Base-by-base conservation (phyloP, 2,797 vertebrate genomes). In the Microtus californicus region DNA sequence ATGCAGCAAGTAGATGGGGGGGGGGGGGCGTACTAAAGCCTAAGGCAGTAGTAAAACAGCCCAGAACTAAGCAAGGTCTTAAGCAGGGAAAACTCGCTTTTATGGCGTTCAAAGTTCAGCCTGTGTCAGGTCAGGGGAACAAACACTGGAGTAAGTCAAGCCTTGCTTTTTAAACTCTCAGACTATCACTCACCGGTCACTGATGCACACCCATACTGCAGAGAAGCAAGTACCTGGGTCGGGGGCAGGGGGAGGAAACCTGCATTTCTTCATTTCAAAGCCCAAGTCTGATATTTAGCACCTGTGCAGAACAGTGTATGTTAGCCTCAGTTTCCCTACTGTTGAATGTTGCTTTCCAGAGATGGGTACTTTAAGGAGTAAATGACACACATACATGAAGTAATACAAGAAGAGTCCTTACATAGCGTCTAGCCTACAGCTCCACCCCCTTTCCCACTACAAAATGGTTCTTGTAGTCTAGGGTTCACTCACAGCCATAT, bases 271-370 rank as follows among this genome's bases (percentile, higher is more conserved):
- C 25, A 81, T 54, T 94, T 96, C 76, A 81, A 91, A 92, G 81
- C 27, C 71, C 43, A 78, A 91, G 71, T 40, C 76, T 93, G 51
- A n/a, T 19, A 82, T 8, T 77, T 89, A 65, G 19, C 25, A 85
- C 45, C 29, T 87, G 12, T 69, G 7, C 73, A 34, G 43, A 63
- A 48, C 1, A 51, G 15, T 27, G 17, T 37, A 65, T 34, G 21
- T 61, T 48, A 61, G 56, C 34, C 71, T 93, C 1, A 1, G 27
- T 85, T 73, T 81, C 45, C 78, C 88, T 91, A 43, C 34, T 74
- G 51, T 71, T 78, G 23, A 96, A 59, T 43, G 15, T 65, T 79
- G 77, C 43, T 94, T 96, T 89, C 54, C 43, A 93, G 40, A 79
- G 37, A 54, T 78, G 79, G 27, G 27, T 51, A 40, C 2, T 87